Base-by-base conservation (phyloP, 1,140 invertebrate genomes). In the Lerema accius region DNA sequence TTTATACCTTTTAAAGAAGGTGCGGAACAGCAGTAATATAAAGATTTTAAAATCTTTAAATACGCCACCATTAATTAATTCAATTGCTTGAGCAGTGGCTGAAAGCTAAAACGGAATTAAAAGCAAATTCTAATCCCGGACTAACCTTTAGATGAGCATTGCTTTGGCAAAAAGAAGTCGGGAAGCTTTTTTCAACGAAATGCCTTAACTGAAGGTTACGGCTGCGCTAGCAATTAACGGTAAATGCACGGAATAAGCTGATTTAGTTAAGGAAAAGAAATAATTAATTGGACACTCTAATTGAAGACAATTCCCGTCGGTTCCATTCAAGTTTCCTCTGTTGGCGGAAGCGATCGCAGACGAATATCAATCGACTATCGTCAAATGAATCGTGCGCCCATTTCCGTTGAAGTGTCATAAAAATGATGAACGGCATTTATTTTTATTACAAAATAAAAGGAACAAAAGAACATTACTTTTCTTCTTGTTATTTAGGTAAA, bases 301-400 rank as follows among this genome's bases (percentile, higher is more conserved):
- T 19, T 37, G 55, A 65, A 65, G 45, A 56, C 40, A 56, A 56
- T 59, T 51, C 16, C 56, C 55, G 46, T 59, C 32, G 55, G 46
- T 35, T 53, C 51, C 32, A 65, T 49, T 43, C 23, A 51, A 46
- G 45, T 65, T 59, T 65, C 63, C 53, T 65, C 59, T 51, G 15
- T n/a, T 14, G 58, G 45, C 51, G 51, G 62, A 64, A 65, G 17
- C 10, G 23, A 15, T 4, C 49, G 43, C 49, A 32, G n/a, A 16
- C 45, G 46, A 59, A 65, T 59, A 50, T 43, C 23, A 42, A 65
- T 56, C 32, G 32, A 15, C 7, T 37, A 14, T 11, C 14, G 14
- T 23, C n/a, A 5, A 23, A 23, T 5, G 19, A 5, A 23, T 23
- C 19, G 19, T 23, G 2, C 19, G 19, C 2, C 2, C 2, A 14